These are phyloP conservation scores for Pristionchus maxplancki DNA, from an alignment of 2,888 invertebrate genomes.

Conservation along the genomic window DNA sequence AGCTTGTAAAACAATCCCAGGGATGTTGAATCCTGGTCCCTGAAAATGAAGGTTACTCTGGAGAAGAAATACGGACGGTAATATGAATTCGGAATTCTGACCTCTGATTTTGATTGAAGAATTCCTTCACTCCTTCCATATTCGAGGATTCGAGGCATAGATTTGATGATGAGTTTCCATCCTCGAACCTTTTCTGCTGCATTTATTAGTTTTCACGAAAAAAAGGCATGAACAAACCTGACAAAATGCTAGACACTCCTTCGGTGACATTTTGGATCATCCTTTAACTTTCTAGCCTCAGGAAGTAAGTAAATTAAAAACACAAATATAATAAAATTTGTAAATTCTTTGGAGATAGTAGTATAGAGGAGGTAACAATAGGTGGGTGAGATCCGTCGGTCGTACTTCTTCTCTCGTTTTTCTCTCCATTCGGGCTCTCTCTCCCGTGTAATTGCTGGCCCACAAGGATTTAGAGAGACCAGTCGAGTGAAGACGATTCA, in stretches of 20 bases:
- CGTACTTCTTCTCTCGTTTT: conserved; percentile 37
- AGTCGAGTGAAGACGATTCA: neutral
- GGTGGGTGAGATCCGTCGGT: conserved; percentile 13
- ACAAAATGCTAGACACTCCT: conserved; percentile 68
- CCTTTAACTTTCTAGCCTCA: neutral
- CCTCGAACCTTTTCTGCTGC: conserved; percentile 67
- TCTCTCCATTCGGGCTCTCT: conserved; percentile 7
- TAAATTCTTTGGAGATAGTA: neutral
- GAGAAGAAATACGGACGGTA: too few relatives aligned
- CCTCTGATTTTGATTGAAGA: conserved; percentile 62
- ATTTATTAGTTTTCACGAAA: neutral
- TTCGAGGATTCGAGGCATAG: conserved; percentile 73
- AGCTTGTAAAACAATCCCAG: conserved; percentile 74
- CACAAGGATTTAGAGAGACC: conserved; percentile 4
- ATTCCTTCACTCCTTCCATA: conserved; percentile 77
- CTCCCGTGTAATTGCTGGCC: conserved; percentile 46
- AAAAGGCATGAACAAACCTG: neutral
- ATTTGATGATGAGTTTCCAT: conserved; percentile 74
- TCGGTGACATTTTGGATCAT: conserved; percentile 73
- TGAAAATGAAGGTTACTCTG: too few relatives aligned
- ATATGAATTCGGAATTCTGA: neutral
- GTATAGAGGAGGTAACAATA: conserved; percentile 35
- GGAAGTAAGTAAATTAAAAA: too few relatives aligned
- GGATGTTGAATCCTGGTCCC: conserved; percentile 69
- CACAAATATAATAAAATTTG: too few relatives aligned